These are phyloP conservation scores for Julus scandinavius DNA, from an alignment of 2,888 invertebrate species.

Conservation along the genomic window DNA sequence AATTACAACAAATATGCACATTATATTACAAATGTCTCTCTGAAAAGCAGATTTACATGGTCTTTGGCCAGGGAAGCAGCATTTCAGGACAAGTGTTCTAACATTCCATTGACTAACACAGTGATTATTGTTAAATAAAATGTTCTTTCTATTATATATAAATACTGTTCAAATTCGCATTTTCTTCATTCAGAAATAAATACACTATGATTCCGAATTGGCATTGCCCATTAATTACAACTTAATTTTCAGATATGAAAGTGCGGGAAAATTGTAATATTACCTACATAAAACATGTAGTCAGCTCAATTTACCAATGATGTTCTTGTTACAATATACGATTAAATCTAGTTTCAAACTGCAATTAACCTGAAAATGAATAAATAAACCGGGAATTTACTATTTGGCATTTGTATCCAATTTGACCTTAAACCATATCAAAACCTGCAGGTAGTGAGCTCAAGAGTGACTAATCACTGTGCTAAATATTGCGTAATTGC, in stretches of 20 bases:
- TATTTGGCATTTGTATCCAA: too few species aligned
- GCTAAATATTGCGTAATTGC: too few species aligned
- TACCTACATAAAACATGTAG: too few species aligned
- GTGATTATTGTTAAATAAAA: slow-evolving; percentile 41
- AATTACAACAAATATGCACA: slow-evolving; percentile 52
- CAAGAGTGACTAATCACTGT: too few species aligned
- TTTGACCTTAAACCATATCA: too few species aligned
- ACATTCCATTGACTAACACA: slow-evolving; percentile 13
- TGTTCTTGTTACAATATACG: too few species aligned
- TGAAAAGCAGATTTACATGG: background rate
- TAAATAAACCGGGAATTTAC: too few species aligned
- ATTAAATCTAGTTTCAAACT: too few species aligned
- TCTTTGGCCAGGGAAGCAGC: slow-evolving; percentile 3
- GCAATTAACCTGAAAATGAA: too few species aligned
- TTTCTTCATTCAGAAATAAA: background rate
- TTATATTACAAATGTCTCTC: slow-evolving; percentile 46
- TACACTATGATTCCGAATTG: background rate
- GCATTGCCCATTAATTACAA: background rate
- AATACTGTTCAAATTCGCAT: slow-evolving; percentile 33
- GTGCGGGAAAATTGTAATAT: too few species aligned
- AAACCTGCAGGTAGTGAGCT: too few species aligned
- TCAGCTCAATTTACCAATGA: too few species aligned
- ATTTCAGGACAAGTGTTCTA: slow-evolving; percentile 8
- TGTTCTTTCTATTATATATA: slow-evolving; percentile 38
- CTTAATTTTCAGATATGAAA: background rate